Base-by-base conservation (phyloP, 2,888 invertebrate species). In the Limenitis camilla region DNA sequence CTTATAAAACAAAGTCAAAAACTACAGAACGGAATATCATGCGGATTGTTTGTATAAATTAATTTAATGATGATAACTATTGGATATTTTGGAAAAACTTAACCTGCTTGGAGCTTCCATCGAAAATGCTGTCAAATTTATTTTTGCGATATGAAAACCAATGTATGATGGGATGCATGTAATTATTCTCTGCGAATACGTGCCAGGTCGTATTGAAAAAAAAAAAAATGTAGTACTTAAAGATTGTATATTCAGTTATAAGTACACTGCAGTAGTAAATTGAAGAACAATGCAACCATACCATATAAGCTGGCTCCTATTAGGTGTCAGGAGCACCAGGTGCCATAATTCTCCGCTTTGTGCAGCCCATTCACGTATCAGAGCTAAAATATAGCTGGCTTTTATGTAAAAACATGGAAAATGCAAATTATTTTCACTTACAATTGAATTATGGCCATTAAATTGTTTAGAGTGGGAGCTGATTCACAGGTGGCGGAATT, bases 311-410 rank as follows among this genome's bases (percentile, higher is more conserved):
- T 36, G 35, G n/a, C 35, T 43, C 11, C 38, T 28, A 50, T 50
- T 10, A 32, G 31, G 29, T 42, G 49, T 53, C 56, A 53, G 31
- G 49, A 32, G 39, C 56, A 56, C 39, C 41, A 47, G 40, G 41
- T 46, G 46, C 43, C 39, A 53, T 56, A 56, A 56, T 40, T 56
- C 50, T 50, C 46, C 8, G 35, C 42, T 45, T 53, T 50, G 56
- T 53, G 42, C 52, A 44, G 33, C 46, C 50, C 30, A 47, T 42
- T 50, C 42, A 42, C 43, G 43, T 32, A 43, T 28, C 19, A 29
- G 30, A 31, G 42, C 28, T 11, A 28, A 38, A 43, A 9, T 35
- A 2, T 27, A 28, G 36, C 29, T 31, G 38, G 29, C 19, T 28
- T 48, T 42, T 42, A 42, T 42, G 8, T 31, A 10, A 42, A 41